These are phyloP conservation scores for Cantharis lateralis DNA, from an alignment of 2,888 invertebrate genomes.

Conservation along the genomic window DNA sequence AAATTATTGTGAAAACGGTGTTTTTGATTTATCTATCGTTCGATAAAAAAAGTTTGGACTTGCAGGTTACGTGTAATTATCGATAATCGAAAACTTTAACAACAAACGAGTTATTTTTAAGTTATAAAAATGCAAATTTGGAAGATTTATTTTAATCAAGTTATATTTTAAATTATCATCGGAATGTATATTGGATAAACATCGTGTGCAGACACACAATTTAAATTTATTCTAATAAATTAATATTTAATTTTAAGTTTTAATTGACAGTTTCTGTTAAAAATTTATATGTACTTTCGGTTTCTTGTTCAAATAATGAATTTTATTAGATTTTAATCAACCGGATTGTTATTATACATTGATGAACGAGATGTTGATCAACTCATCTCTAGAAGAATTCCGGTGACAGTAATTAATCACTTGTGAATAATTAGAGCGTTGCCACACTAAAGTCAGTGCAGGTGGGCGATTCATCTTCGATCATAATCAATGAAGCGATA, in stretches of 20 bases:
- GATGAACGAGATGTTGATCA: conserved; percentile 17
- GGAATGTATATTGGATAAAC: background rate
- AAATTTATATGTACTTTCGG: background rate
- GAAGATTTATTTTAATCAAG: background rate
- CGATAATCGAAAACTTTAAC: background rate
- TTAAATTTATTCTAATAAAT: background rate
- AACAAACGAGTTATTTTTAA: background rate
- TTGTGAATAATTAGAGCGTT: conserved; percentile 42
- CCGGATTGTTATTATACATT: background rate
- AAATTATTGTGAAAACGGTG: background rate
- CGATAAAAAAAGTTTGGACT: background rate
- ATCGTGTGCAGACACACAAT: background rate
- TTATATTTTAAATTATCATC: background rate
- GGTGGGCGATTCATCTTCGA: conserved; percentile 40
- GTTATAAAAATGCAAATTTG: background rate
- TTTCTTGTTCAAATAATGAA: background rate
- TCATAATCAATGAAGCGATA: conserved; percentile 39
- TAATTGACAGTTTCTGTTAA: background rate
- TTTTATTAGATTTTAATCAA: background rate
- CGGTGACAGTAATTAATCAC: conserved; percentile 42
- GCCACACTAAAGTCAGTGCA: conserved; percentile 38
- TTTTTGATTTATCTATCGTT: background rate
- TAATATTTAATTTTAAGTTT: background rate
- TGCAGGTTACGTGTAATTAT: background rate
- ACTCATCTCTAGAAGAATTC: conserved; percentile 36